Conservation (phyloP, 1,140 invertebrate genomes). For the Drosophila pallidifrons region DNA sequence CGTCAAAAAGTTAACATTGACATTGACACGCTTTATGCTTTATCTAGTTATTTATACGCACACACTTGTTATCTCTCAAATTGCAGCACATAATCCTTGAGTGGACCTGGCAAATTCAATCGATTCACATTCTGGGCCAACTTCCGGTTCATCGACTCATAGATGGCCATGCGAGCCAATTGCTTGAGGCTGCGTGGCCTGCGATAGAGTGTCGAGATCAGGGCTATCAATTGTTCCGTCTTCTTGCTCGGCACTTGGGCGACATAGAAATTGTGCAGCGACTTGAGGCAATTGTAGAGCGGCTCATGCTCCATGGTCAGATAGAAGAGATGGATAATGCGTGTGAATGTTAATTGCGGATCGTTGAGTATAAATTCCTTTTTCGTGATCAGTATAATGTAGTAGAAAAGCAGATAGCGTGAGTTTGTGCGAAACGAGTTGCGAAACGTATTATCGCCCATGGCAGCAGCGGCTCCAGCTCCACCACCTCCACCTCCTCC, state of each 20-base stretch:
- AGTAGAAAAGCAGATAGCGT: slow-evolving; percentile 89
- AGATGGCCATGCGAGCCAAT: slow-evolving; percentile 88
- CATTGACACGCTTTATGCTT: slow-evolving; percentile 19
- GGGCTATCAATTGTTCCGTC: slow-evolving; percentile 87
- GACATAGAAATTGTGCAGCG: slow-evolving; percentile 88
- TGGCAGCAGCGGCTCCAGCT: slow-evolving; percentile 36
- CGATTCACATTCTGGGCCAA: slow-evolving; percentile 88
- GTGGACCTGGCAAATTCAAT: slow-evolving; percentile 88
- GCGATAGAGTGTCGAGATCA: slow-evolving; percentile 88
- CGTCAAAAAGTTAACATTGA: slow-evolving; percentile 52
- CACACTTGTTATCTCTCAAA: slow-evolving; percentile 87
- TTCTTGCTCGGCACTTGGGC: slow-evolving; percentile 88
- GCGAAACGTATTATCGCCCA: slow-evolving; percentile 83
- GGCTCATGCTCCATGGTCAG: slow-evolving; percentile 89
- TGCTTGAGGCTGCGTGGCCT: slow-evolving; percentile 89
- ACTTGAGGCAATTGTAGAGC: slow-evolving; percentile 88
- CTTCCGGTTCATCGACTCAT: slow-evolving; percentile 87
- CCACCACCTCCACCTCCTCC: slow-evolving; percentile 19
- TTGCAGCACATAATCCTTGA: slow-evolving; percentile 90
- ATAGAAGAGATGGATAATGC: slow-evolving; percentile 89
- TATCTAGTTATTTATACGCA: slow-evolving; percentile 5
- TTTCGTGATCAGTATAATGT: slow-evolving; percentile 88
- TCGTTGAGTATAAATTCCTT: slow-evolving; percentile 90
- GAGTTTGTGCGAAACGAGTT: slow-evolving; percentile 88
- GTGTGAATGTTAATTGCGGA: slow-evolving; percentile 87